These are phyloP conservation scores for Eupsilia transversa DNA, from an alignment of 2,888 invertebrate species.

Conservation along the genomic window DNA sequence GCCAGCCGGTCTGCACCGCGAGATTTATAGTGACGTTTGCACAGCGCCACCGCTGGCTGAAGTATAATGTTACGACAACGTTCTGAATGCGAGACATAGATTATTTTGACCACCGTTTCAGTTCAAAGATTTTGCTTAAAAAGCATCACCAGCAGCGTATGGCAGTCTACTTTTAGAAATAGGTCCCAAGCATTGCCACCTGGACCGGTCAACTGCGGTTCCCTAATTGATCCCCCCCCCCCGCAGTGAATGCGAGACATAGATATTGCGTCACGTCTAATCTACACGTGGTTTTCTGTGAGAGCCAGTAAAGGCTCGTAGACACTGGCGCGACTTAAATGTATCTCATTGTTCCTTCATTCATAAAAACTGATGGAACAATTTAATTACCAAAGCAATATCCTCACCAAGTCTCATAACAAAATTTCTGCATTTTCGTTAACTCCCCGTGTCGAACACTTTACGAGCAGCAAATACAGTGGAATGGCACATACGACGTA, in stretches of 20 bases:
- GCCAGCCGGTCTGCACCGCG: slow-evolving; percentile 16
- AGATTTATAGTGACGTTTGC: background rate
- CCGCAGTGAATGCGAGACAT: no score
- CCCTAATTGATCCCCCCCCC: no score
- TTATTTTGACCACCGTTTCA: background rate
- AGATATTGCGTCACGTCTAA: no score
- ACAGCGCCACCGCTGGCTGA: background rate
- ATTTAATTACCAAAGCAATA: slow-evolving; percentile 5
- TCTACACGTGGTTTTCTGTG: slow-evolving; percentile 5
- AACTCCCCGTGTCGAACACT: slow-evolving; percentile 24
- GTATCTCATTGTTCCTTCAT: background rate
- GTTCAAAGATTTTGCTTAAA: background rate
- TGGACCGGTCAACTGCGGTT: no score
- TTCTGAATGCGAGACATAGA: background rate
- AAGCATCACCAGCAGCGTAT: background rate
- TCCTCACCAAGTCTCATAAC: background rate
- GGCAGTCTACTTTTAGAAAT: background rate
- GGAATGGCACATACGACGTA: slow-evolving; percentile 23
- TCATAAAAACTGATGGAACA: background rate
- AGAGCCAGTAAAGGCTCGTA: background rate
- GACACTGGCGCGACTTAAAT: no score
- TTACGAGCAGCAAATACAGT: slow-evolving; percentile 28
- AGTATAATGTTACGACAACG: background rate
- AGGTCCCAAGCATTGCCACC: no score
- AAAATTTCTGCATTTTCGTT: slow-evolving; percentile 1